phyloP scores from a whole-genome alignment of 1,140 invertebrate genomes.

The Meloidogyne chitwoodi region DNA sequence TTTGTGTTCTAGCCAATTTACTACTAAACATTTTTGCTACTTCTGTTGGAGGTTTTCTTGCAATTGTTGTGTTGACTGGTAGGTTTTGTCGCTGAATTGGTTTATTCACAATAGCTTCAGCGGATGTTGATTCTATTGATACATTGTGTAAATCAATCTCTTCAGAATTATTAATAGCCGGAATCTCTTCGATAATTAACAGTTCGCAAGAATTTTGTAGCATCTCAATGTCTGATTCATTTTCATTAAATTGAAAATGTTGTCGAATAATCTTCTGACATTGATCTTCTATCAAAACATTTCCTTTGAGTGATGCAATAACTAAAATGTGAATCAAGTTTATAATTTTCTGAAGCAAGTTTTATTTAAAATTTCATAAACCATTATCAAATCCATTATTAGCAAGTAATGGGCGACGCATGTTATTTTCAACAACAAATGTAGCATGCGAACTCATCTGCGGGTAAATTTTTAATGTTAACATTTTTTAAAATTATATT shows the following conservation, averaged over 20 bases:
- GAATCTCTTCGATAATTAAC: neutral
- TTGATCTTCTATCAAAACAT: conserved; percentile 15
- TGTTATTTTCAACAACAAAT: conserved; percentile 50
- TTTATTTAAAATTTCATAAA: conserved; percentile 5
- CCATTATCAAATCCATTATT: conserved; percentile 28
- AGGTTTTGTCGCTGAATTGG: neutral
- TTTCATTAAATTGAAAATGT: neutral
- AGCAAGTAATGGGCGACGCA: conserved; percentile 39
- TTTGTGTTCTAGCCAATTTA: neutral
- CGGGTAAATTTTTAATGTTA: neutral
- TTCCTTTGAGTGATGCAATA: conserved; percentile 13
- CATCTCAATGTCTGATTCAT: neutral
- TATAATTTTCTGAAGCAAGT: no score
- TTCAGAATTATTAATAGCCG: neutral
- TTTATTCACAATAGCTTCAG: neutral
- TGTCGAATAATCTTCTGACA: neutral
- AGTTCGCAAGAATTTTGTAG: neutral
- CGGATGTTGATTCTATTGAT: neutral
- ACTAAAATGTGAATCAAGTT: conserved; percentile 1
- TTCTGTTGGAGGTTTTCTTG: neutral
- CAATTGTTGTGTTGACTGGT: neutral
- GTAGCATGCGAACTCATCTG: conserved; percentile 52
- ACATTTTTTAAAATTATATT: neutral
- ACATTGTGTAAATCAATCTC: neutral
- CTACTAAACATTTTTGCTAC: conserved; percentile 4